phyloP scores from a whole-genome alignment of 2,113 vertebrate genomes.

The Nesospiza acunhae region DNA sequence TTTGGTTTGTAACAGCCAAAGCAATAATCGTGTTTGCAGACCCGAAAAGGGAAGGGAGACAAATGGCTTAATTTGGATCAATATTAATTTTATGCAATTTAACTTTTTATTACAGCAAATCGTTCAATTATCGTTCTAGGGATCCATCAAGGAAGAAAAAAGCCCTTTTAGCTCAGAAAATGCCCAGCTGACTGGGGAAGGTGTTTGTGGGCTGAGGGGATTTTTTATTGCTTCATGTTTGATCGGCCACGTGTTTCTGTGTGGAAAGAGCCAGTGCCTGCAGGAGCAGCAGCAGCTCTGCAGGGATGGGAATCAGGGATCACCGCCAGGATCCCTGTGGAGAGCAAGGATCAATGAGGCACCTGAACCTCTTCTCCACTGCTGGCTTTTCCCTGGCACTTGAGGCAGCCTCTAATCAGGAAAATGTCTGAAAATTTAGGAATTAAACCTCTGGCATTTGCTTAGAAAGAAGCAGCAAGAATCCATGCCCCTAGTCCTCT shows the following conservation, averaged over 20 bases:
- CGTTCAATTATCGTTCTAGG: constrained; percentile 43
- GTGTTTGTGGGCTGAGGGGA: background rate
- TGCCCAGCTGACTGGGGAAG: background rate
- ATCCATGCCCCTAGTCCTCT: background rate
- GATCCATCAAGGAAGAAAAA: constrained; percentile 42
- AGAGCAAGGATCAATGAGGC: background rate
- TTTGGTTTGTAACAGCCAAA: constrained; percentile 31
- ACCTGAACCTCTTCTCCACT: background rate
- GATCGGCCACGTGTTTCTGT: fast-evolving
- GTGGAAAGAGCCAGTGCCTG: background rate
- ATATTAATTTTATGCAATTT: constrained; percentile 81
- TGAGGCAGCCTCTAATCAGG: background rate
- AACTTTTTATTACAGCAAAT: constrained; percentile 73
- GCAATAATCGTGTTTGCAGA: constrained; percentile 63
- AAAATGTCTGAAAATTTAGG: background rate
- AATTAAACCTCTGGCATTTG: background rate
- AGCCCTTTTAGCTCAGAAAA: background rate
- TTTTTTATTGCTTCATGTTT: background rate
- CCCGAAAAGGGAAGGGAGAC: constrained; percentile 69
- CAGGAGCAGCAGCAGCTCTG: background rate
- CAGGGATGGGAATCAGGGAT: background rate
- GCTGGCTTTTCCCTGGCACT: background rate
- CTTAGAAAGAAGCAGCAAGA: background rate
- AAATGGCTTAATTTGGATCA: constrained; percentile 79
- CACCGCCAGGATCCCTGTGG: fast-evolving